Percentiles rank a stretch among this genome's conserved stretches.
phyloP scores from a whole-genome alignment of 2,113 vertebrate species.

The Ailurus styani region DNA sequence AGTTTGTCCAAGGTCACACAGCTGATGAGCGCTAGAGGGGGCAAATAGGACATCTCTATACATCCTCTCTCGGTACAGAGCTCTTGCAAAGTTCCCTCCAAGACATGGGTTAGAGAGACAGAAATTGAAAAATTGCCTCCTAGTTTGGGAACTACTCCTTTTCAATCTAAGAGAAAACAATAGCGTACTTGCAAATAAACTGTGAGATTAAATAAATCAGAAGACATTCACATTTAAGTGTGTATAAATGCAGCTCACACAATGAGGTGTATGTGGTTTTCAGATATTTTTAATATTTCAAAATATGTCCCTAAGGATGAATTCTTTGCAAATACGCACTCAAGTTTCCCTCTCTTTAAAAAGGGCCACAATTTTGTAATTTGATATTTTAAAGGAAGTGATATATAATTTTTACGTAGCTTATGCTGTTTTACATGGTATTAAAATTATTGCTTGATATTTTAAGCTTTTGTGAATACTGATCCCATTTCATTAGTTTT shows the following conservation, averaged over 20 bases:
- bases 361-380: slow-evolving; percentile 4
- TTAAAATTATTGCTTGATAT: slow-evolving; percentile 54
- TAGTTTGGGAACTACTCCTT: neutral
- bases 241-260: neutral
- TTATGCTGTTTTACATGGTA: slow-evolving; percentile 1
- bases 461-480: slow-evolving; percentile 36
- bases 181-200: neutral
- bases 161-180: neutral
- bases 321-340: slow-evolving; percentile 7
- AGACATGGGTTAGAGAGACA: neutral
- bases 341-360: neutral
- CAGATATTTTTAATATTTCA: neutral
- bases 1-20: neutral
- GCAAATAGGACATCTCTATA: neutral
- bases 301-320: neutral
- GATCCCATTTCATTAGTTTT: slow-evolving; percentile 41
- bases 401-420: neutral
- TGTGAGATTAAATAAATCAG: neutral
- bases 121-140: neutral
- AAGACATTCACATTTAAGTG: neutral
- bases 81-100: neutral
- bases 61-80: neutral
- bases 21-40: neutral
- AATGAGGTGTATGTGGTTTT: neutral
- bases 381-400: slow-evolving; percentile 15